Evolutionary conservation across 2,888 invertebrate genomes (phyloP), one percentile per base, ranked within the genome.

Genomic region (Chaetoderma sp.): DNA sequence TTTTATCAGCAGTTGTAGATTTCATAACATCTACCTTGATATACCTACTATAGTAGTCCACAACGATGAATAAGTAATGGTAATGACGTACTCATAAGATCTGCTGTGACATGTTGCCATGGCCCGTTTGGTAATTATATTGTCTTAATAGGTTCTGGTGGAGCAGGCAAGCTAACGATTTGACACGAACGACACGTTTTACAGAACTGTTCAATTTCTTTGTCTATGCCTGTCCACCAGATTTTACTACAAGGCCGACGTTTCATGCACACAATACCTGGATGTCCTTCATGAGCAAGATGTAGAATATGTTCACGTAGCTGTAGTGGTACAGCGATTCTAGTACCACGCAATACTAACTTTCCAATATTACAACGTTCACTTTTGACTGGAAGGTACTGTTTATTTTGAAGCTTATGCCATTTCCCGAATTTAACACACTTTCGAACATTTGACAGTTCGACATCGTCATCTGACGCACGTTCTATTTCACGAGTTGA

Each of bases 41-140:
- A 39, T 63, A 74, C 5, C 72, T 28, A 54, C 72, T 77, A 30
- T 70, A 73, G 58, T 75, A 75, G 50, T 77, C 74, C 4, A 71
- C 65, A 30, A 67, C 52, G 4, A 73, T 71, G n/a, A 75, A 57
- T 4, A 73, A 39, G 47, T 60, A 59, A 28, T 70, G 49, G 16
- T 68, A 68, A 13, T 58, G 72, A 59, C n/a, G 71, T 71, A 18
- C 73, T 71, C n/a, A 70, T 13, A 5, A 67, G 25, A 28, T 76
- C 72, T n/a, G 55, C 52, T 3, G 72, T 66, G 4, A 74, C 25
- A 42, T 76, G 36, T 47, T 73, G 66, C 70, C 71, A 75, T 16
- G 69, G 74, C 23, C 57, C 63, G 6, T 52, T 47, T 23, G 68
- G 71, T 23, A 70, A 63, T n/a, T 47, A 23, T 18, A 68, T 71